Evolutionary conservation across 1,140 invertebrate species (phyloP).

Genomic region (Anastrepha obliqua): DNA sequence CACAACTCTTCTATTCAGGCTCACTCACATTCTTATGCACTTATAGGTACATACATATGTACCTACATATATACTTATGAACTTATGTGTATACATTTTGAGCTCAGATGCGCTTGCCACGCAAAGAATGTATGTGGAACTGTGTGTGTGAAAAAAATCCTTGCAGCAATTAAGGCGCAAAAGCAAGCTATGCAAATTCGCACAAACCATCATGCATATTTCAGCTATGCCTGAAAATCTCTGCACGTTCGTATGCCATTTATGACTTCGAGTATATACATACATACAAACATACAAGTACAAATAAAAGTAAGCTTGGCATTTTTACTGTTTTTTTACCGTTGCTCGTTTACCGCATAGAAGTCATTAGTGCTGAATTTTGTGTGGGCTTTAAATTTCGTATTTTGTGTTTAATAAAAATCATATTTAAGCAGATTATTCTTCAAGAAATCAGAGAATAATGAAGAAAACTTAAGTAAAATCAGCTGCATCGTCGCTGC

Average conservation of each 20-base stretch:
- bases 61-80: neutral
- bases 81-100: neutral
- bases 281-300: neutral
- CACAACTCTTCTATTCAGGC: neutral
- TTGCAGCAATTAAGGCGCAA: conserved; percentile 19
- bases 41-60: neutral
- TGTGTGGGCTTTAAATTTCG: too few species aligned
- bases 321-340: neutral
- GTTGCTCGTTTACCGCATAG: neutral
- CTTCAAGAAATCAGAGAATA: too few species aligned
- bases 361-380: neutral
- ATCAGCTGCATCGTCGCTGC: too few species aligned
- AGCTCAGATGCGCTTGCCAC: neutral
- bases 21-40: neutral
- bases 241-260: neutral
- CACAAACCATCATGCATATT: neutral
- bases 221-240: neutral
- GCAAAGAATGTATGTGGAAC: neutral
- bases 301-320: neutral
- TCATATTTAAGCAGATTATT: too few species aligned
- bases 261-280: neutral
- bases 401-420: too few species aligned
- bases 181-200: neutral
- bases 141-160: neutral
- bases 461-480: too few species aligned